Percentiles rank a stretch among this genome's conserved stretches.
Evolutionary conservation across 1,140 invertebrate species (phyloP).

Genomic region (Anastatus disparis): DNA sequence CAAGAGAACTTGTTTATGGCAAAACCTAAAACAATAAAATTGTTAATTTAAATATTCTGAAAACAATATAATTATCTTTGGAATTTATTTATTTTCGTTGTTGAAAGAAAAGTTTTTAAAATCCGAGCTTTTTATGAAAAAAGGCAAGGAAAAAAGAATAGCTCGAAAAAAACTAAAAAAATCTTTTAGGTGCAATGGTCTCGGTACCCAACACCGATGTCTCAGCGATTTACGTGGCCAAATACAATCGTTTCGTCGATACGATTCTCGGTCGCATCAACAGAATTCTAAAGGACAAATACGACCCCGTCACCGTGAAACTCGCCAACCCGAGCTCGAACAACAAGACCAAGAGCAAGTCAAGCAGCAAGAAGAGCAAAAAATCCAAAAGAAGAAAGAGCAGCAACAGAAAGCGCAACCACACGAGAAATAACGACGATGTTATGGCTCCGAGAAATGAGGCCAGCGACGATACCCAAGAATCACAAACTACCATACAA

Average conservation of each 20-base stretch:
- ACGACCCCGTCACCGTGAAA: slow-evolving; percentile 84
- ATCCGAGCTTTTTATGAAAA: too few relatives aligned
- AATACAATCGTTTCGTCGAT: slow-evolving; percentile 86
- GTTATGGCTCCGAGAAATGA: not conserved
- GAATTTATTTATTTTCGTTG: too few relatives aligned
- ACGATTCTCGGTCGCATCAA: slow-evolving; percentile 83
- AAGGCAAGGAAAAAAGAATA: too few relatives aligned
- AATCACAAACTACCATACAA: too few relatives aligned
- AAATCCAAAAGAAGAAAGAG: slow-evolving; percentile 14
- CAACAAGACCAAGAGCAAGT: slow-evolving; percentile 54
- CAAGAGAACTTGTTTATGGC: too few relatives aligned
- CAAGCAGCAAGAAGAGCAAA: slow-evolving; percentile 48
- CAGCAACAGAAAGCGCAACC: not conserved
- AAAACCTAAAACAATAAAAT: too few relatives aligned
- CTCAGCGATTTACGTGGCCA: slow-evolving; percentile 77
- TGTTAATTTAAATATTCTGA: too few relatives aligned
- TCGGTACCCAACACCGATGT: slow-evolving; percentile 62
- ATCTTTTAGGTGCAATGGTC: slow-evolving; percentile 59
- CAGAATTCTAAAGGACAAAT: slow-evolving; percentile 78
- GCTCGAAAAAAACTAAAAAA: slow-evolving; percentile 11
- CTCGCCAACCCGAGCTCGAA: slow-evolving; percentile 70
- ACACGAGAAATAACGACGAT: slow-evolving; percentile 40
- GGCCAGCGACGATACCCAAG: not conserved
- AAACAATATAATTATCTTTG: too few relatives aligned
- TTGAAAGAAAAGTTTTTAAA: too few relatives aligned